A percentile compares a stretch with the other conserved stretches of the same genome.
Conservation (phyloP, 1,140 invertebrate genomes). For the Mesaphorura yosii region DNA sequence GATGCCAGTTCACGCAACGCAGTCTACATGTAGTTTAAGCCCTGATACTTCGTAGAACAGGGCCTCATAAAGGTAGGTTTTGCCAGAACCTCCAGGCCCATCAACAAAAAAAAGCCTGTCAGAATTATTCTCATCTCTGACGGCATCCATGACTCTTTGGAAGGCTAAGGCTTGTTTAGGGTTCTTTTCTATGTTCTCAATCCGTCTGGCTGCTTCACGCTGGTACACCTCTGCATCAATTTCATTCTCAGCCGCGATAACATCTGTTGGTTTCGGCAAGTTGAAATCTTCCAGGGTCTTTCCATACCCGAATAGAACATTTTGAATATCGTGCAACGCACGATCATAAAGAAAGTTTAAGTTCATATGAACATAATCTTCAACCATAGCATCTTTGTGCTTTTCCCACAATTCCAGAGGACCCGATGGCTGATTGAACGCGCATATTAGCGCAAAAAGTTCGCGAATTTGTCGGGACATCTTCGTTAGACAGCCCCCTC, state of each 20-base stretch:
- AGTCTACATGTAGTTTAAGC: neutral
- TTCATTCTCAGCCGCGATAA: neutral
- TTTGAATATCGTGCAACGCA: constrained; percentile 2
- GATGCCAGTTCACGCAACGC: constrained; percentile 25
- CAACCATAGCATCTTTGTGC: neutral
- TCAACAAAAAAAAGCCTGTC: constrained; percentile 6
- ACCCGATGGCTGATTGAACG: neutral
- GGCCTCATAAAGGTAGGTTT: constrained; percentile 15
- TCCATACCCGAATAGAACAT: neutral
- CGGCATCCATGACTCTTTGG: neutral
- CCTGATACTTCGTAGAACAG: neutral
- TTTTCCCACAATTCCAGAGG: neutral
- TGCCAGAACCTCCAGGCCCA: constrained; percentile 13
- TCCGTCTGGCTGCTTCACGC: neutral
- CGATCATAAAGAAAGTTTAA: neutral
- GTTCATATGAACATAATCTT: neutral
- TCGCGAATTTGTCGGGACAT: constrained; percentile 6
- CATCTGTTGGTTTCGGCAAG: neutral
- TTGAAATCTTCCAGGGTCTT: neutral
- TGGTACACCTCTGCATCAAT: neutral
- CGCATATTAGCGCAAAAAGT: constrained; percentile 9
- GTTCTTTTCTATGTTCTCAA: neutral
- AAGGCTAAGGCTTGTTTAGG: neutral
- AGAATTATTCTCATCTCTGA: neutral
- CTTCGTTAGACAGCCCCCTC: neutral